Base-by-base conservation (phyloP, 2,888 invertebrate species). In the Molanna angustata region DNA sequence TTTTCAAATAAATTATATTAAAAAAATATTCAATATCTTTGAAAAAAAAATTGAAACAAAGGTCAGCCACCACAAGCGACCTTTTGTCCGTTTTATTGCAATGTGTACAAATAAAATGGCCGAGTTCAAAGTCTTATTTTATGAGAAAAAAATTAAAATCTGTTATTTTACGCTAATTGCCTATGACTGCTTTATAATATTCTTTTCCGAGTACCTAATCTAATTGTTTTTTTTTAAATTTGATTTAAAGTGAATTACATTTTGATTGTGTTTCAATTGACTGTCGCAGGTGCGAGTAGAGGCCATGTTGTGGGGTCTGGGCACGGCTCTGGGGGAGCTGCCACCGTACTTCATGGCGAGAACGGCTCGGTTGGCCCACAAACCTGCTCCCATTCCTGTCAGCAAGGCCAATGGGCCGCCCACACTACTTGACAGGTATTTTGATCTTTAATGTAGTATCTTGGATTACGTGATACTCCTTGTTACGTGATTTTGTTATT, bases 321-420 rank as follows among this genome's bases (percentile, higher is more conserved):
- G 99, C 3, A 99, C 99, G 0, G 99, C 99, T 0, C 77, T 99
- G n/a, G 99, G 99, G 0, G 99, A 99, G 70, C 73, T 99, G 61
- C 99, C 99, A 2, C 99, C 99, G 0, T 99, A 99, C 79, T 99
- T 99, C 73, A 97, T 99, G 96, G 99, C 99, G n/a, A 79, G 94
- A 56, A 96, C 98, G 3, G 90, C 92, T 1, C 72, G 92, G 7
- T 76, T 90, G 1, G 85, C 86, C 0, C 56, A 57, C 45, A 59
- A 0, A 66, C 68, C 0, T 68, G 69, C 9, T 66, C 69, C 0
- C 32, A 49, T 48, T 13, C 43, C 31, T n/a, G 39, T 49, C 22
- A 39, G 42, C 3, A 40, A 51, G 21, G 37, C 20, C 2, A 31
- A 27, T 17, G 20, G 37, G 2, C 56, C 50, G 7, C 27, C 32